Conservation (phyloP, 2,113 vertebrate genomes). For the Ranitomeya variabilis region DNA sequence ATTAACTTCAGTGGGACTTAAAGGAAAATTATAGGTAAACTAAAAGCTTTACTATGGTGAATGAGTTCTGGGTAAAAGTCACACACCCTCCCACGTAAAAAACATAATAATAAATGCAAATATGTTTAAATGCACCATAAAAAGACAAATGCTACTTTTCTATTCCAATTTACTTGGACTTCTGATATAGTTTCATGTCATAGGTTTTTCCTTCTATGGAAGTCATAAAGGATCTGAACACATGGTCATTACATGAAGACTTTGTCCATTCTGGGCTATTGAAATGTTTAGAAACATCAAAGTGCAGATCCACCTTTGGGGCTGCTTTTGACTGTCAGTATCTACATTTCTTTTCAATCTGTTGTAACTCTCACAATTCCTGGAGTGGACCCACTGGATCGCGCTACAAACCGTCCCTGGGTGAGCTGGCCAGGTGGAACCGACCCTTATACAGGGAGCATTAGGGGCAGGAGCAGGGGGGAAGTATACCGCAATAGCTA, state of each 20-base stretch:
- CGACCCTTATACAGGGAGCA: too few species aligned
- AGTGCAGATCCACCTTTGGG: neutral
- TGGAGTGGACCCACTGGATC: too few species aligned
- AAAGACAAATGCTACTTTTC: neutral
- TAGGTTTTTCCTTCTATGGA: neutral
- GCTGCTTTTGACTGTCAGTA: neutral
- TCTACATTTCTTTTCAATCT: neutral
- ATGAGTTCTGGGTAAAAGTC: constrained; percentile 40
- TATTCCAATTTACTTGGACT: neutral
- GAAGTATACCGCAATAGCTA: too few species aligned
- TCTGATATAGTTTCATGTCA: neutral
- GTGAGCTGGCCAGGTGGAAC: too few species aligned
- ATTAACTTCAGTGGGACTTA: constrained; percentile 39
- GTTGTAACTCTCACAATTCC: too few species aligned
- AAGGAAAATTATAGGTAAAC: constrained; percentile 48
- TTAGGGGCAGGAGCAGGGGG: too few species aligned
- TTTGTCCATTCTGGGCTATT: neutral
- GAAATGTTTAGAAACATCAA: neutral
- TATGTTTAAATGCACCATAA: neutral
- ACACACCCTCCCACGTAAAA: constrained; percentile 35
- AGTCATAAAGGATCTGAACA: neutral
- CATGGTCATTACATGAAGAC: neutral
- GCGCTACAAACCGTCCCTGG: too few species aligned
- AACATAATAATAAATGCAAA: neutral
- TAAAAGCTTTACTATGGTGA: constrained; percentile 33